Evolutionary conservation across 1,140 invertebrate species (phyloP), one percentile per base, ranked within the genome.

Genomic region (Habropoda laboriosa): DNA sequence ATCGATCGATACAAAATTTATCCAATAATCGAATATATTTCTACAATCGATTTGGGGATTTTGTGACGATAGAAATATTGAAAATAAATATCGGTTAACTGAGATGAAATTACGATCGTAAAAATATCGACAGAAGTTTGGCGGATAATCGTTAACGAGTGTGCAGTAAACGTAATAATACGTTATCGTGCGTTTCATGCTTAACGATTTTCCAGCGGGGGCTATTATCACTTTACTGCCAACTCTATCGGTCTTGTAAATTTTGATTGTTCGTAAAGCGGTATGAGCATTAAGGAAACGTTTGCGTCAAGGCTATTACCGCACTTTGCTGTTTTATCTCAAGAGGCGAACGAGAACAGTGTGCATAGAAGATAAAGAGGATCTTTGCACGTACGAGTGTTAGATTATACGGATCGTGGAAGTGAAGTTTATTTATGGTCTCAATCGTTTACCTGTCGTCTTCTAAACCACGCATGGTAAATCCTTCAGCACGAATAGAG

Each of bases 361-460:
- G 30, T 42, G 13, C 27, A 32, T 53, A 30, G 53, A 30, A 71
- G 42, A 57, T 81, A 57, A 55, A 49, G 53, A 47, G 35, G 30
- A 49, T 80, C 13, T 40, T 38, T 38, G 40, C 51, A 7, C 32
- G 16, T 57, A 53, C 78, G 40, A 58, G n/a, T 64, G 27, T 47
- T 45, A 58, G 57, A 76, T 83, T 71, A 70, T 67, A 47, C 42
- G 51, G 47, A 45, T 35, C 42, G 60, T 35, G 30, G 27, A 61
- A 5, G 64, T 21, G 30, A 53, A 10, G 64, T 77, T 83, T 83
- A 81, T 83, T 83, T 83, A 27, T 30, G 40, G 38, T 81, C 35
- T 1, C 47, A 78, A 71, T 71, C 21, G 60, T 73, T 72, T 55
- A 67, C 58, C 53, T 67, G 40, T 32, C 6, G 40, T 42, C 53